A percentile compares a stretch with the other conserved stretches of the same genome.
phyloP scores from a whole-genome alignment of 2,888 invertebrate genomes.

The Molorchus minor region DNA sequence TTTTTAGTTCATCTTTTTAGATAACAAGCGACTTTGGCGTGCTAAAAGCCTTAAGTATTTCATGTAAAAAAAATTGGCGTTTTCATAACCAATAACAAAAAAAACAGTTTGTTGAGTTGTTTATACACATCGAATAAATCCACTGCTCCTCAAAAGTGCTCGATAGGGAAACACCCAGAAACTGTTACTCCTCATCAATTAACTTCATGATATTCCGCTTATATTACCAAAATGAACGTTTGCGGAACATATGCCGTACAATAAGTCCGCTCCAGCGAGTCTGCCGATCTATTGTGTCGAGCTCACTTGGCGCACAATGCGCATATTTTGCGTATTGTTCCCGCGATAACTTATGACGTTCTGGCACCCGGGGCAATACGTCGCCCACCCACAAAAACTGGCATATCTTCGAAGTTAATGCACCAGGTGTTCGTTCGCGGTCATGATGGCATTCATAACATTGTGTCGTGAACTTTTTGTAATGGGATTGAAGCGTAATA shows the following conservation, averaged over 20 bases:
- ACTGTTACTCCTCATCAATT: background rate
- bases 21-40: too few relatives aligned
- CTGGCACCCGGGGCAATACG: conserved; percentile 52
- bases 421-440: conserved; percentile 19
- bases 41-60: too few relatives aligned
- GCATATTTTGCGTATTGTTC: conserved; percentile 55
- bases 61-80: too few relatives aligned
- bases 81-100: too few relatives aligned
- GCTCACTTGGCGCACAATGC: conserved; percentile 54
- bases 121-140: too few relatives aligned
- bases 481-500: too few relatives aligned
- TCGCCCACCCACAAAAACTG: conserved; percentile 43
- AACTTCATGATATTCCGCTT: conserved; percentile 39
- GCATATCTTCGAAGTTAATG: conserved; percentile 19
- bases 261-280: conserved; percentile 33
- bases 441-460: background rate
- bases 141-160: too few relatives aligned
- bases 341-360: conserved; percentile 55
- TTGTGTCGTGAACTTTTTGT: too few relatives aligned
- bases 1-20: too few relatives aligned
- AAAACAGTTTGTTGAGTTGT: too few relatives aligned
- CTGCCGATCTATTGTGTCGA: conserved; percentile 42
- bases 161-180: too few relatives aligned
- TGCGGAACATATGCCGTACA: conserved; percentile 39
- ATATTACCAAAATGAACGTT: conserved; percentile 43